Evolutionary conservation across 53 echinoderm and acorn worm species (phyloP).

Genomic region (Antedon mediterranea): DNA sequence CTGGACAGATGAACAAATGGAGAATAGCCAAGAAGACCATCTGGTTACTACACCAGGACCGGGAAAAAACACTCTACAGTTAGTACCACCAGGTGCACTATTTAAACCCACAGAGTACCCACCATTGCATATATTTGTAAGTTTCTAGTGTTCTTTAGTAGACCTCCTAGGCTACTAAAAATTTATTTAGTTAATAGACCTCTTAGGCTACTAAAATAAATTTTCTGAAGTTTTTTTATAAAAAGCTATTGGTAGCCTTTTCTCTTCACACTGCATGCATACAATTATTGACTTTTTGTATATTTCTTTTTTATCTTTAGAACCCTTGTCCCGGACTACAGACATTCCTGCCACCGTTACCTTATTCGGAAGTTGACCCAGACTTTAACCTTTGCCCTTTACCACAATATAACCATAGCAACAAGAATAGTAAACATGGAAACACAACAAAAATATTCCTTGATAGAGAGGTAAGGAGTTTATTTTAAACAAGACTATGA

Average conservation of each 20-base stretch:
- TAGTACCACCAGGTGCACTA: conserved; percentile 66
- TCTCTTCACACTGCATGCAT: no score
- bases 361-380: conserved; percentile 78
- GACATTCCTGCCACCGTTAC: conserved; percentile 85
- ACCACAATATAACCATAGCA: conserved; percentile 66
- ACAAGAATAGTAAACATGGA: conserved; percentile 62
- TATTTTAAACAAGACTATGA: no score
- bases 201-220: no score
- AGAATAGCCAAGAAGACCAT: conserved; percentile 22
- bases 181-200: no score
- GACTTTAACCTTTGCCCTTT: conserved; percentile 88
- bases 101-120: conserved; percentile 94
- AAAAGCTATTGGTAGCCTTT: no score
- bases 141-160: conserved; percentile 5
- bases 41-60: conserved; percentile 17
- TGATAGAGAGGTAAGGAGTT: conserved; percentile 71
- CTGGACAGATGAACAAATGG: conserved; percentile 44
- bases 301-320: conserved; percentile 19
- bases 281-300: no score
- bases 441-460: conserved; percentile 62
- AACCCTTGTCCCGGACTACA: conserved; percentile 88
- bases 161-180: no score
- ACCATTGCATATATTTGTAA: conserved; percentile 90
- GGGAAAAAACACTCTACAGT: conserved; percentile 17
- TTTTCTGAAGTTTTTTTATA: not conserved